These are phyloP conservation scores for Poliocrania exsul DNA, from an alignment of 2,797 vertebrate genomes.

Conservation along the genomic window DNA sequence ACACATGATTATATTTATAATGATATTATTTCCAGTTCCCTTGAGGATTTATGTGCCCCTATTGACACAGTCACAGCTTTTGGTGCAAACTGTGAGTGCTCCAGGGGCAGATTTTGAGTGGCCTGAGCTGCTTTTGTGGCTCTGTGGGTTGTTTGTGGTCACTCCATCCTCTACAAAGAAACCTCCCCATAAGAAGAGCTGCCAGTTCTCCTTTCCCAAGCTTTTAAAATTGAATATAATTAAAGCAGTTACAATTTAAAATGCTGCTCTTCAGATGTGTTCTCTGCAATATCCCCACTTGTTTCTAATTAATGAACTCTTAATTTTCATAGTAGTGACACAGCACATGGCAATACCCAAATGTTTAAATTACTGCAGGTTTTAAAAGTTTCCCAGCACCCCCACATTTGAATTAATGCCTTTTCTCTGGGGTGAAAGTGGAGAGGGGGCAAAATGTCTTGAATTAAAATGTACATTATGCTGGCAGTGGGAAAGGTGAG, in stretches of 20 bases:
- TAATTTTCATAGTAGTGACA: neutral
- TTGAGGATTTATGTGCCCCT: neutral
- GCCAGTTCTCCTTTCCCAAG: neutral
- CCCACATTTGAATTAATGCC: neutral
- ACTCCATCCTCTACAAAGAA: neutral
- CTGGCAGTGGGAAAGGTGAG: constrained; percentile 59
- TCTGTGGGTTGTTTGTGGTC: no score
- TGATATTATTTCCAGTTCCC: neutral
- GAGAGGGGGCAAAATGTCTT: constrained; percentile 17
- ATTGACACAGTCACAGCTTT: neutral
- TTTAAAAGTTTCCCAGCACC: neutral
- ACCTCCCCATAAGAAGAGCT: neutral
- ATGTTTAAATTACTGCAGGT: neutral
- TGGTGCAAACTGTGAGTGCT: neutral
- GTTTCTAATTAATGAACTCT: neutral
- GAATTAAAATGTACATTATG: constrained; percentile 17
- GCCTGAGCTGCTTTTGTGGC: no score
- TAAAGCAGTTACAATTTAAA: neutral
- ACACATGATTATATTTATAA: neutral
- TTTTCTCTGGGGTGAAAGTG: neutral
- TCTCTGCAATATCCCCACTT: neutral
- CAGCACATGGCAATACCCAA: neutral
- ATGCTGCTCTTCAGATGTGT: neutral
- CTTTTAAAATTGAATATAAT: neutral
- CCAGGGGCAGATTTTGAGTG: neutral